These are phyloP conservation scores for Zaprionus vittiger DNA, from an alignment of 1,140 invertebrate species.

Conservation along the genomic window DNA sequence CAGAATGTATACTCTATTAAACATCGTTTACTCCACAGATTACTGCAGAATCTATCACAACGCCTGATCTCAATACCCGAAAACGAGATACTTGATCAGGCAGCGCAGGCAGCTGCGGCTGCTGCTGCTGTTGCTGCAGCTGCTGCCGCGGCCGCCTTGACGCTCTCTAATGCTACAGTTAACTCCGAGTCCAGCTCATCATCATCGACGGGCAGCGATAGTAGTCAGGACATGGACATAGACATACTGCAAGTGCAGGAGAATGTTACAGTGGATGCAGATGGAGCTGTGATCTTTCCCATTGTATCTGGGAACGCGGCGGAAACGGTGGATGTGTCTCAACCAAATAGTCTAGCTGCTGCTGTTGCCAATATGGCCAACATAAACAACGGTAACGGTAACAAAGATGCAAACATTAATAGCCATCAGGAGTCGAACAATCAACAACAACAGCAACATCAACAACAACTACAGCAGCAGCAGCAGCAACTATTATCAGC, in stretches of 20 bases:
- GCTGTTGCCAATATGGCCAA: slow-evolving; percentile 29
- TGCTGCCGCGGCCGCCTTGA: slow-evolving; percentile 67
- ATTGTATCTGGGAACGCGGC: slow-evolving; percentile 39
- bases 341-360: slow-evolving; percentile 43
- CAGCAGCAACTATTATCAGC: slow-evolving; percentile 26
- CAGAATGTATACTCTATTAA: not conserved
- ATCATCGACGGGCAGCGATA: slow-evolving; percentile 61
- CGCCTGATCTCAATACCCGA: slow-evolving; percentile 86
- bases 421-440: slow-evolving; percentile 54
- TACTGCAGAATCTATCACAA: slow-evolving; percentile 86
- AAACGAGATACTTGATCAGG: slow-evolving; percentile 84
- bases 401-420: slow-evolving; percentile 42
- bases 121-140: slow-evolving; percentile 74
- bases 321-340: slow-evolving; percentile 21
- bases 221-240: slow-evolving; percentile 85
- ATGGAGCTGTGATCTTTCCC: slow-evolving; percentile 75
- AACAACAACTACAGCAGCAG: slow-evolving; percentile 43
- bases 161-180: slow-evolving; percentile 67
- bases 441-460: slow-evolving; percentile 41
- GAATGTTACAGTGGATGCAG: slow-evolving; percentile 80
- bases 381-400: slow-evolving; percentile 43
- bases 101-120: slow-evolving; percentile 67
- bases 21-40: slow-evolving; percentile 65
- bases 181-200: slow-evolving; percentile 63
- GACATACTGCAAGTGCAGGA: slow-evolving; percentile 86